These are phyloP conservation scores for Oreochromis spilurus DNA, from an alignment of 2,113 vertebrate species.

Conservation along the genomic window DNA sequence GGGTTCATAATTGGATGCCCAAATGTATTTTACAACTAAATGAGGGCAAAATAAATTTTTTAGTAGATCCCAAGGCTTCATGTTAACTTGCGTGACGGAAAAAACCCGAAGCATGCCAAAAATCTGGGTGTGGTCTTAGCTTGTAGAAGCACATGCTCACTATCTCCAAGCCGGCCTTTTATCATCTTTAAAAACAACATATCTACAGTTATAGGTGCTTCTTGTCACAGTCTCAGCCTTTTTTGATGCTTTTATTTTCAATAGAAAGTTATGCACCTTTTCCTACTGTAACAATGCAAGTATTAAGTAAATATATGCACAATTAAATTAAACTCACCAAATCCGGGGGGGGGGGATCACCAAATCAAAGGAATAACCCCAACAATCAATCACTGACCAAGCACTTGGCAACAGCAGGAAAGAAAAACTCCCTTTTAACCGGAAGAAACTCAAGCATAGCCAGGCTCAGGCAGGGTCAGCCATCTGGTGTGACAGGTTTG, in stretches of 20 bases:
- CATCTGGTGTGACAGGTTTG: not conserved
- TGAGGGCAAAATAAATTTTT: not conserved
- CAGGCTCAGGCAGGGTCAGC: not conserved
- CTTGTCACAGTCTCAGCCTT: not conserved
- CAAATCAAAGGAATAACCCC: not conserved
- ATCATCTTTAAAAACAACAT: not conserved
- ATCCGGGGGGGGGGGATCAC: not conserved
- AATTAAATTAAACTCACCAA: not conserved
- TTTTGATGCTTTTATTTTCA: not conserved
- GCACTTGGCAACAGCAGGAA: not conserved
- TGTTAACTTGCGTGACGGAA: not conserved
- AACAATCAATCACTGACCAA: not conserved
- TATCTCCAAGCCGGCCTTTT: not conserved
- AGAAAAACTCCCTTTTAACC: not conserved
- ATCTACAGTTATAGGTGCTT: not conserved
- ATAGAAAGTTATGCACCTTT: not conserved
- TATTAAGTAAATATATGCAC: not conserved
- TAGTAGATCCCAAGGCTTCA: not conserved
- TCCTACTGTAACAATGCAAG: not conserved
- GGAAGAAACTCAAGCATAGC: not conserved
- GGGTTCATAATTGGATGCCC: not conserved
- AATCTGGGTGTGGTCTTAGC: not conserved
- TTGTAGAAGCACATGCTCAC: not conserved
- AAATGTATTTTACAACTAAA: not conserved
- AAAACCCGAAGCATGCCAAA: not conserved